Conservation (phyloP, 2,888 invertebrate species). For the Eretmocerus hayati region DNA sequence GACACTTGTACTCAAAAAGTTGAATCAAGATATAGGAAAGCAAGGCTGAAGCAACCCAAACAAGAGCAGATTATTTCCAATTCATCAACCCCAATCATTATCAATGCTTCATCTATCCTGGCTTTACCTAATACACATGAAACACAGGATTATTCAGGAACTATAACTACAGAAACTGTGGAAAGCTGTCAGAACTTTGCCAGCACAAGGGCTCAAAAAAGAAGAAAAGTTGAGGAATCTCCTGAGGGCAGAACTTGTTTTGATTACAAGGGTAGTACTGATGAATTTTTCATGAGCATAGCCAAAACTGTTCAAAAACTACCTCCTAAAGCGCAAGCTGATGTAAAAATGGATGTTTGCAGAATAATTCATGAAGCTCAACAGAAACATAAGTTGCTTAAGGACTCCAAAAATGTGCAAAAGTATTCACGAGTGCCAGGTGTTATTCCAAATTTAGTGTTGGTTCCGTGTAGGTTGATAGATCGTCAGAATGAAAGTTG, state of each 20-base stretch:
- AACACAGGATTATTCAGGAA: neutral
- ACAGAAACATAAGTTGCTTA: conserved; percentile 27
- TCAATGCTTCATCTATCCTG: conserved; percentile 13
- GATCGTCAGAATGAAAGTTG: conserved; percentile 28
- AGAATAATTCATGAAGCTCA: conserved; percentile 41
- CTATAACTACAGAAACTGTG: neutral
- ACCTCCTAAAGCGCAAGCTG: conserved; percentile 37
- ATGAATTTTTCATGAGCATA: conserved; percentile 41
- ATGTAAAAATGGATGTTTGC: conserved; percentile 41
- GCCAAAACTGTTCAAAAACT: conserved; percentile 37
- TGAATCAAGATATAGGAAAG: conserved; percentile 39
- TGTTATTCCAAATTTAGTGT: conserved; percentile 40
- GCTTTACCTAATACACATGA: conserved; percentile 1
- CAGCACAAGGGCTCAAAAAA: neutral
- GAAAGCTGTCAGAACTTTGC: neutral
- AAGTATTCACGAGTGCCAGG: conserved; percentile 34
- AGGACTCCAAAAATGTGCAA: conserved; percentile 27
- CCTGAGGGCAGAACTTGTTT: conserved; percentile 11
- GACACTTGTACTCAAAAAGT: conserved; percentile 35
- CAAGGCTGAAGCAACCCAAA: conserved; percentile 30
- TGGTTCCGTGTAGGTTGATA: conserved; percentile 42
- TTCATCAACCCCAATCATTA: conserved; percentile 20
- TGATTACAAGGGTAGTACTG: conserved; percentile 31
- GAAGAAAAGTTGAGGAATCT: conserved; percentile 20
- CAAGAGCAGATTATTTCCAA: conserved; percentile 11